A percentile compares a stretch with the other conserved stretches of the same genome.
These are phyloP conservation scores for Eumacrocentrus americanus DNA, from an alignment of 2,888 invertebrate genomes.

Conservation along the genomic window DNA sequence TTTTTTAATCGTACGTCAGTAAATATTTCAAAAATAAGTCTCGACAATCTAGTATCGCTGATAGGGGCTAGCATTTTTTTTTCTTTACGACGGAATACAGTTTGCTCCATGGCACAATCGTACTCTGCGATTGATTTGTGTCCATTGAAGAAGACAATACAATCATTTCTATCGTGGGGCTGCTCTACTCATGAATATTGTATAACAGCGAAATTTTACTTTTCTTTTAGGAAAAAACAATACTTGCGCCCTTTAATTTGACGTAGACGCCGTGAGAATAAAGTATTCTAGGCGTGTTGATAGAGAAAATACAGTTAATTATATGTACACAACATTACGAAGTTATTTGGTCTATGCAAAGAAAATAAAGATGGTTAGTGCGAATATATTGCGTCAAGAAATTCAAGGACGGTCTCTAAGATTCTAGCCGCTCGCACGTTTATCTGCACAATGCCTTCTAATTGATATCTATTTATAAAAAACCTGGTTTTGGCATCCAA, in stretches of 20 bases:
- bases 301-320: slow-evolving; percentile 32
- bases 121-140: slow-evolving; percentile 15
- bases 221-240: neutral
- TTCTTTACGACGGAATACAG: slow-evolving; percentile 23
- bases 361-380: slow-evolving; percentile 17
- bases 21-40: slow-evolving; percentile 31
- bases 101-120: slow-evolving; percentile 15
- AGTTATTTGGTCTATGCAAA: slow-evolving; percentile 36
- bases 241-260: neutral
- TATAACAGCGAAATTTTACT: neutral
- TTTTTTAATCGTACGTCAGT: slow-evolving; percentile 18
- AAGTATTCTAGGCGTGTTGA: neutral
- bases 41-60: slow-evolving; percentile 13
- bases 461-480: slow-evolving; percentile 3
- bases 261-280: no score
- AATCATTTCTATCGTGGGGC: slow-evolving; percentile 3
- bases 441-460: neutral
- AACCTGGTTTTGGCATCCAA: slow-evolving; percentile 6
- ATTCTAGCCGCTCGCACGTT: slow-evolving; percentile 8
- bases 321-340: slow-evolving; percentile 29
- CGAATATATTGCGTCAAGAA: neutral
- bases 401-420: slow-evolving; percentile 23
- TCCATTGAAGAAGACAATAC: slow-evolving; percentile 1
- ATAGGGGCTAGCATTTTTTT: slow-evolving; percentile 1
- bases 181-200: neutral